Evolutionary conservation across 2,797 vertebrate genomes (phyloP).

Genomic region (Enteromius thamalakanensis): DNA sequence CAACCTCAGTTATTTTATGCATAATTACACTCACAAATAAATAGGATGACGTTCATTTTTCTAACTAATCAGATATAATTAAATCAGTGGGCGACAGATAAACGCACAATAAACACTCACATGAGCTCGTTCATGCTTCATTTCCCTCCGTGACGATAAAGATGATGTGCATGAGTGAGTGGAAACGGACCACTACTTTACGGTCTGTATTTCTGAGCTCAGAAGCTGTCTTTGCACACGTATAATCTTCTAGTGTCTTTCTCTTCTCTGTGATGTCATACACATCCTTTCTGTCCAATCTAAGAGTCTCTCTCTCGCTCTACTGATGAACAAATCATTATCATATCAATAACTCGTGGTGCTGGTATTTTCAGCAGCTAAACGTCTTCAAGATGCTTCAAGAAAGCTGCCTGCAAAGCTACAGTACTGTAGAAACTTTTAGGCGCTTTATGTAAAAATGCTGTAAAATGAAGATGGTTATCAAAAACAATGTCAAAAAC

Average conservation of each 20-base stretch:
- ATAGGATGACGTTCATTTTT: not conserved
- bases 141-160: not conserved
- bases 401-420: no score
- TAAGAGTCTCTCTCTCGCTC: not conserved
- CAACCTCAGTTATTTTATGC: conserved; percentile 15
- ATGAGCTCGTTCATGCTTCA: not conserved
- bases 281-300: not conserved
- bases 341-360: no score
- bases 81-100: conserved; percentile 27
- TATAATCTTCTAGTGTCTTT: not conserved
- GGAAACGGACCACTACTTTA: not conserved
- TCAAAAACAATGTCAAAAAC: no score
- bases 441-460: no score
- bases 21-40: conserved; percentile 30
- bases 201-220: not conserved
- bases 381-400: no score
- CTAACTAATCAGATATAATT: conserved; percentile 22
- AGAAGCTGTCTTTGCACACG: not conserved
- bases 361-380: no score
- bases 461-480: no score
- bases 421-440: no score
- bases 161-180: not conserved
- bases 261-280: not conserved
- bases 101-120: conserved; percentile 8
- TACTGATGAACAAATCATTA: not conserved